Base-by-base conservation (phyloP, 2,113 vertebrate genomes). In the Paramormyrops kingsleyae region DNA sequence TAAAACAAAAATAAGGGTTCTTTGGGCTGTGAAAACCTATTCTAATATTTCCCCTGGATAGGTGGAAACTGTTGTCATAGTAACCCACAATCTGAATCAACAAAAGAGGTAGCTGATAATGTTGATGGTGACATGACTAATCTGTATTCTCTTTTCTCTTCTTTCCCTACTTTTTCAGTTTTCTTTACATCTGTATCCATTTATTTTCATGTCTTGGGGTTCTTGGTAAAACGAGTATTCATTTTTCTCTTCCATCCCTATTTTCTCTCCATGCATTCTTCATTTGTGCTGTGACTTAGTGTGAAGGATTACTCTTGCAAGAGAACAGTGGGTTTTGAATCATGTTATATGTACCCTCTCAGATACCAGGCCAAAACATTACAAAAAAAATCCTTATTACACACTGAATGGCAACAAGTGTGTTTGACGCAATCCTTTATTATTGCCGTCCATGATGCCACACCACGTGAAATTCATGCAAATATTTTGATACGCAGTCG, bases 71-170 rank as follows among this genome's bases (percentile, higher is more conserved):
- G 94, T 95, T 95, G 93, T 94, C 93, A 95, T 94, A 93, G 92
- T 89, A 91, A 94, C 93, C 66, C 31, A 91, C 83, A 91, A 93
- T 94, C 92, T 93, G 92, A 94, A 94, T 94, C 93, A 94, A 94
- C 96, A 96, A 96, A 96, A 96, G 95, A 96, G 95, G 95, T 94
- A 94, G 94, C 96, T 95, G 95, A 96, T 96, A 95, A 96, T 95
- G 94, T 89, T 96, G 95, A 86, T 31, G 74, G 52, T 90, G 90
- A 96, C 96, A 95, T 95, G 94, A 95, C 95, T 96, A 95, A 96
- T 96, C 93, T 94, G 88, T 94, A 93, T 94, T 93, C 92, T 92
- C 91, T 93, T 94, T 93, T 95, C 93, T 94, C 90, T 92, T 88
- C 83, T 31, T 90, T 91, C 93, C 91, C 91, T 93, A 88, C 91